Base-by-base conservation (phyloP, 1,140 invertebrate genomes). In the Copidosoma floridanum region DNA sequence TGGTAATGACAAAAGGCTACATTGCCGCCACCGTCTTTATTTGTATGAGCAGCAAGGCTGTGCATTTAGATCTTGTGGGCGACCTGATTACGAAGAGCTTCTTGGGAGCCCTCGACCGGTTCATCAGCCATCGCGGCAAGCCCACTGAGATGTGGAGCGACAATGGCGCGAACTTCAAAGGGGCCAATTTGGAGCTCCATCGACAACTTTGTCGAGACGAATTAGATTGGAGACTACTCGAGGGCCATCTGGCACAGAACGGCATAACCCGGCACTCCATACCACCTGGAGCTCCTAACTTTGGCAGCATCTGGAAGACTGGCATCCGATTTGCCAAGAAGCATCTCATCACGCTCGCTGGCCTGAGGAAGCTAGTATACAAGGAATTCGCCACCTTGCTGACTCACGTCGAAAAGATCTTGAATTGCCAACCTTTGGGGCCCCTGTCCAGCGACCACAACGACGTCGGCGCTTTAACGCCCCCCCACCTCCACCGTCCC, bases 161-260 rank as follows among this genome's bases (percentile, higher is more conserved):
- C 23, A 44, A 52, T 29, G 62, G 51, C 0, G 44, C 56, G 3
- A 64, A 35, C 18, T 64, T 59, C 37, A 16, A 20, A 2, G 44
- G 56, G 0, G 63, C 65, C 35, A 66, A 52, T 2, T 0, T 12
- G 0, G 41, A 53, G n/a, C 43, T 48, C 12, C 21, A 27, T 2
- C 46, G 26, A 1, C 1, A 27, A 6, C 26, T 27, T 1, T 7
- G 16, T 1, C 27, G 7, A 4, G 47, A 26, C 3, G 16, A 50
- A 12, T 7, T 50, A 2, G 29, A 50, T 14, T 50, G 29, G 26
- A 18, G 8, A 20, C 47, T 20, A 5, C 26, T 48, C 0, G 26
- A 20, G 24, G 8, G 16, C 4, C 16, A 10, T 6, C 27, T 48
- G n/a, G 27, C 26, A 2, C 11, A 18, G 1, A 14, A 48, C 5